These are phyloP conservation scores for Magallana gigas DNA, from an alignment of 1,140 invertebrate species.

Conservation along the genomic window DNA sequence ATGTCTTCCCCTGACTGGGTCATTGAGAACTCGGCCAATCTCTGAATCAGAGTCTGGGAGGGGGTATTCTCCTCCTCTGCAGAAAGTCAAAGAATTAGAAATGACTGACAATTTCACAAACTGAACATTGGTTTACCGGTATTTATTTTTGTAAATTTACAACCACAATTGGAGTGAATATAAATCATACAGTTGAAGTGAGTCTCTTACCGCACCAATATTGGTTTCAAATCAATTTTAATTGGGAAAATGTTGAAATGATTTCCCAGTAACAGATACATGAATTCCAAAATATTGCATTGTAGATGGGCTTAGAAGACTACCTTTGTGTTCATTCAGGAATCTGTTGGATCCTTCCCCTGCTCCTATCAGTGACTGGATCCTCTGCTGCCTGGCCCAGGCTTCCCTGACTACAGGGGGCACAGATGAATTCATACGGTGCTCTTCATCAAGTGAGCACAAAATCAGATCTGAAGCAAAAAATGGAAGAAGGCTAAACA, in stretches of 20 bases:
- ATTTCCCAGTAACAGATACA: too few species aligned
- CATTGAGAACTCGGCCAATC: constrained; percentile 70
- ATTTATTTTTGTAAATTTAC: too few species aligned
- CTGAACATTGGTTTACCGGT: too few species aligned
- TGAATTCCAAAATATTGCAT: too few species aligned
- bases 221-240: too few species aligned
- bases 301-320: neutral
- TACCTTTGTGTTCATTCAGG: constrained; percentile 12
- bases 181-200: too few species aligned
- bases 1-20: constrained; percentile 65
- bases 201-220: too few species aligned
- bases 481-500: neutral
- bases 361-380: constrained; percentile 32
- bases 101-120: neutral
- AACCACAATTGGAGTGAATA: too few species aligned
- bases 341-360: constrained; percentile 53
- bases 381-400: constrained; percentile 40
- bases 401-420: constrained; percentile 29
- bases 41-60: constrained; percentile 68
- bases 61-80: constrained; percentile 15
- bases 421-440: constrained; percentile 47
- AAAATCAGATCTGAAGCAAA: constrained; percentile 53
- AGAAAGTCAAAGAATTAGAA: neutral
- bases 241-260: too few species aligned
- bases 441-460: constrained; percentile 55